phyloP scores from a whole-genome alignment of 2,797 vertebrate species.

The Myotis planiceps region DNA sequence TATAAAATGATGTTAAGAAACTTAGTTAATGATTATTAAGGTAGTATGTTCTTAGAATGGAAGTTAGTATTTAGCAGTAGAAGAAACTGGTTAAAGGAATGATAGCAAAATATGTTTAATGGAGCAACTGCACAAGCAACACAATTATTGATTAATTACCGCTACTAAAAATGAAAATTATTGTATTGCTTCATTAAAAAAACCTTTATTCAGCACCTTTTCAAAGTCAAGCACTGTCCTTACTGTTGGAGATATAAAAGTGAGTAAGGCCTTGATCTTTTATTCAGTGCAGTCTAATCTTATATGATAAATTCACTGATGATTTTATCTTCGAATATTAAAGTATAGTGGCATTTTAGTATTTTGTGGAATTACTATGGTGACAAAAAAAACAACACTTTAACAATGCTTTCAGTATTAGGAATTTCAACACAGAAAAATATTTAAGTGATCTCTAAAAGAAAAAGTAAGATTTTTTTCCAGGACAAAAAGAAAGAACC shows the following conservation, averaged over 20 bases:
- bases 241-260: background rate
- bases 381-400: background rate
- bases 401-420: background rate
- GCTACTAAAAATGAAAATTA: background rate
- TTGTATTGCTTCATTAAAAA: background rate
- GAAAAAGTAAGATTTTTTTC: background rate
- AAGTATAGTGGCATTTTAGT: background rate
- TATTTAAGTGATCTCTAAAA: background rate
- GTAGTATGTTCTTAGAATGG: background rate
- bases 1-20: background rate
- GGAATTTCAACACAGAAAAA: background rate
- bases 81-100: background rate
- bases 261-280: background rate
- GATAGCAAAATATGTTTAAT: background rate
- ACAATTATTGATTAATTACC: background rate
- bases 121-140: background rate
- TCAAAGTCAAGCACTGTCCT: background rate
- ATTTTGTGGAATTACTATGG: background rate
- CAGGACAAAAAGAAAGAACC: background rate
- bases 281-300: background rate
- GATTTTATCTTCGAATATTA: background rate
- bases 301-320: background rate
- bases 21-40: background rate
- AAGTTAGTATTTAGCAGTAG: background rate
- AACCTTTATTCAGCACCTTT: background rate